Base-by-base conservation (phyloP, 1,140 invertebrate genomes). In the Cydia pomonella region DNA sequence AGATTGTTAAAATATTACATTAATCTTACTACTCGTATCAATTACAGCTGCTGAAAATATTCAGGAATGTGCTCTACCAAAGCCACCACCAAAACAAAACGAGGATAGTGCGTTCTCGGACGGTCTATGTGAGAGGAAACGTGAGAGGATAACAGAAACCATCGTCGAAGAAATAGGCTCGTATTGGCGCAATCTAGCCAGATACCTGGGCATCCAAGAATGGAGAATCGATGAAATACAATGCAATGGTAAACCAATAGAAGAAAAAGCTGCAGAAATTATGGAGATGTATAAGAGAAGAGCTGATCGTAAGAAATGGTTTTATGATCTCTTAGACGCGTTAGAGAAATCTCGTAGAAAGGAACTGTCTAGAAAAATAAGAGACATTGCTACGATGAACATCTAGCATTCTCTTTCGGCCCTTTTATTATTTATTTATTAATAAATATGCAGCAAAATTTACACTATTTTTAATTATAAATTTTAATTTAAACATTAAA, bases 181-280 rank as follows among this genome's bases (percentile, higher is more conserved):
- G 72, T 86, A 85, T 74, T 95, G 94, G 94, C 89, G 90, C 81
- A 92, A 94, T 44, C 84, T 95, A 18, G 93, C 89, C 12, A 92
- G 94, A 90, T 85, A 89, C 82, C 84, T 95, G 29, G 86, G 89
- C 75, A 82, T 95, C 9, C 87, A 84, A 75, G 94, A 95, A 92
- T 81, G 78, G 75, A 80, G 88, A 74, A 94, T 95, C 71, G 93
- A 95, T 80, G 82, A 89, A 21, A 92, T 94, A 73, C 88, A 94
- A 74, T 77, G 47, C 3, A 86, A 90, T 73, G 78, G 82, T 33
- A 76, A 76, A 38, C 76, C 47, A 53, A 18, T 81, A 6, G 13
- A 25, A 41, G 75, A 72, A 9, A 92, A 91, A 80, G 87, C 83
- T 29, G 73, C 18, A 59, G 78, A 82, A 73, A 38, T 91, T 18